Percentiles rank a stretch among this genome's conserved stretches.
Conservation (phyloP, 2,113 vertebrate genomes). For the Jaculus jaculus region DNA sequence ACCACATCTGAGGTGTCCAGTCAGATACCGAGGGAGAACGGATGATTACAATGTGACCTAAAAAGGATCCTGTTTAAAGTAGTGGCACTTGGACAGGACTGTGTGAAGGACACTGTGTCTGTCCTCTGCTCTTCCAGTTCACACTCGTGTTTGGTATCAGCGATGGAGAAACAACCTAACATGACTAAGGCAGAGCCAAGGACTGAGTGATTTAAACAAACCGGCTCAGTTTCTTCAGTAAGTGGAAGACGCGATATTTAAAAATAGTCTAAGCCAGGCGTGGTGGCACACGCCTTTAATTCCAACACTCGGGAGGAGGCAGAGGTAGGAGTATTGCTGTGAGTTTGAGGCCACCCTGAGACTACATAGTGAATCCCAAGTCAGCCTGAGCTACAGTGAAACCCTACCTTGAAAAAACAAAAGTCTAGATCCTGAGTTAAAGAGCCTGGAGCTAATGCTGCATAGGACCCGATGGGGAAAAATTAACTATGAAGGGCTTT, state of each 20-base stretch:
- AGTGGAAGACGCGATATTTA: not conserved
- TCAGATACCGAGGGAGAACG: not conserved
- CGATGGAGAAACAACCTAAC: not conserved
- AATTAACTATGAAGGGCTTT: not conserved
- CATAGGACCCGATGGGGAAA: not conserved
- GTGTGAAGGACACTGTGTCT: not conserved
- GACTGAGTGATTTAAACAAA: not conserved
- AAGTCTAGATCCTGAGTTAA: not conserved
- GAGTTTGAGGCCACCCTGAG: too few species aligned
- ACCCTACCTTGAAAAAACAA: not conserved
- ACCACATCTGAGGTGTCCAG: not conserved
- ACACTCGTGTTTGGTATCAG: not conserved
- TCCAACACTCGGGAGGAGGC: too few species aligned
- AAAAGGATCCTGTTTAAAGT: not conserved
- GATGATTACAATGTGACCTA: not conserved
- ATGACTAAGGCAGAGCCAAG: not conserved
- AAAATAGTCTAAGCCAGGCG: too few species aligned
- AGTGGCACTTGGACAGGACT: too few species aligned
- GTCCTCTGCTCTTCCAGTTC: not conserved
- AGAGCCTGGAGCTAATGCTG: too few species aligned
- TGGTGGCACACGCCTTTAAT: too few species aligned
- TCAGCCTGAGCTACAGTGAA: too few species aligned
- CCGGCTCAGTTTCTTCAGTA: not conserved
- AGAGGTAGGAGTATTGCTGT: too few species aligned
- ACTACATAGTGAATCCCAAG: too few species aligned